Percentiles rank a stretch among this genome's conserved stretches.
Conservation (phyloP, 1,140 invertebrate species). For the Calosoma granatense region DNA sequence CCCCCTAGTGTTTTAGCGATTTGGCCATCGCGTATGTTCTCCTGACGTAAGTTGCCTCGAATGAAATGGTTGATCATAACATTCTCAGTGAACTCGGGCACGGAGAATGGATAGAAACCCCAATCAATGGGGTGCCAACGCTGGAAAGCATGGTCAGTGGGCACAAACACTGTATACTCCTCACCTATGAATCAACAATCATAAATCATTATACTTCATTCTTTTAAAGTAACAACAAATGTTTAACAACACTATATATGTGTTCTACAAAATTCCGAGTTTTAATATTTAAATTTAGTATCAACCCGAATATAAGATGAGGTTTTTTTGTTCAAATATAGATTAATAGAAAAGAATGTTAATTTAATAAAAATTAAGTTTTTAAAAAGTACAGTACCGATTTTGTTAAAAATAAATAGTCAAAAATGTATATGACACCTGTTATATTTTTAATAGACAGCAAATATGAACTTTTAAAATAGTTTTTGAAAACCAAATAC, state of each 20-base stretch:
- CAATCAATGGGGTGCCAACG: constrained; percentile 57
- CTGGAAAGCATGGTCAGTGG: constrained; percentile 52
- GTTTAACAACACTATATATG: constrained; percentile 6
- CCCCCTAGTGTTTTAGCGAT: constrained; percentile 44
- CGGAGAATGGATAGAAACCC: constrained; percentile 58
- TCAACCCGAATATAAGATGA: not conserved
- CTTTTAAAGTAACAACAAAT: not conserved
- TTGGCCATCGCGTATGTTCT: constrained; percentile 42
- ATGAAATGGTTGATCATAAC: constrained; percentile 52
- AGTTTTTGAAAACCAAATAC: not conserved
- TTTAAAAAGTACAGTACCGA: too few species aligned
- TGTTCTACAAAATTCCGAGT: too few species aligned
- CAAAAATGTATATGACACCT: too few species aligned
- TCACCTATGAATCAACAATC: constrained; percentile 35
- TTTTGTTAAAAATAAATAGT: too few species aligned
- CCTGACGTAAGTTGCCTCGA: constrained; percentile 43
- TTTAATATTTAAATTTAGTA: too few species aligned
- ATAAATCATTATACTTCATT: constrained; percentile 1
- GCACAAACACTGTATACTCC: constrained; percentile 51
- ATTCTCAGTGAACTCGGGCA: constrained; percentile 50
- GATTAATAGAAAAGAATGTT: too few species aligned
- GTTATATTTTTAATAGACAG: too few species aligned
- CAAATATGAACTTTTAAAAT: too few species aligned
- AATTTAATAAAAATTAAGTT: too few species aligned
- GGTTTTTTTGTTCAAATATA: too few species aligned